phyloP scores from a whole-genome alignment of 2,888 invertebrate species.

The Lutraria lutraria region DNA sequence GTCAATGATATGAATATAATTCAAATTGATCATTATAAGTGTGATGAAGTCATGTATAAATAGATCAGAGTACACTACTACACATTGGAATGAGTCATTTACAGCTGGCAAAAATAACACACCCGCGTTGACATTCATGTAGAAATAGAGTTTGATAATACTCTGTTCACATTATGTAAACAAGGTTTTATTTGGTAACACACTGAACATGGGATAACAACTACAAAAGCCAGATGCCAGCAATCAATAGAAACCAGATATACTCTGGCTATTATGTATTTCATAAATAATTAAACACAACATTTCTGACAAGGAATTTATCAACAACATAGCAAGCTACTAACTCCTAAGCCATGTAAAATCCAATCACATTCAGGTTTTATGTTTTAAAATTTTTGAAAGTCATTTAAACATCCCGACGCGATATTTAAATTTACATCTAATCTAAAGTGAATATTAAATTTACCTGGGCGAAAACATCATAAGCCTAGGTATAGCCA shows the following conservation, averaged over 20 bases:
- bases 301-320: conserved; percentile 16
- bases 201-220: not conserved
- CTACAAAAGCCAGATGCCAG: conserved; percentile 32
- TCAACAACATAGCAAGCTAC: not conserved
- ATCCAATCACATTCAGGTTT: not conserved
- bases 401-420: not conserved
- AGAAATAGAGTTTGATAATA: not conserved
- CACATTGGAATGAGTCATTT: not conserved
- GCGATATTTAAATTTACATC: conserved; percentile 29
- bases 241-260: conserved; percentile 29
- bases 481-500: conserved; percentile 73
- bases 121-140: not conserved
- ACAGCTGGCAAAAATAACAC: not conserved
- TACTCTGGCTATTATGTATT: not conserved
- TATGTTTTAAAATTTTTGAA: not conserved
- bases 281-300: conserved; percentile 27
- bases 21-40: not conserved
- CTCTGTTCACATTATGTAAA: conserved; percentile 23
- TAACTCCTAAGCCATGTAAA: not conserved
- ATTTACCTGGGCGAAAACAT: conserved; percentile 77
- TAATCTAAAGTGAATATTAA: conserved; percentile 28
- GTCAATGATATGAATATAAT: too few species aligned
- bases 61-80: not conserved
- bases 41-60: not conserved
- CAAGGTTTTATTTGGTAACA: conserved; percentile 10